phyloP scores from a whole-genome alignment of 2,113 vertebrate species.

The Gasterosteus aculeatus region DNA sequence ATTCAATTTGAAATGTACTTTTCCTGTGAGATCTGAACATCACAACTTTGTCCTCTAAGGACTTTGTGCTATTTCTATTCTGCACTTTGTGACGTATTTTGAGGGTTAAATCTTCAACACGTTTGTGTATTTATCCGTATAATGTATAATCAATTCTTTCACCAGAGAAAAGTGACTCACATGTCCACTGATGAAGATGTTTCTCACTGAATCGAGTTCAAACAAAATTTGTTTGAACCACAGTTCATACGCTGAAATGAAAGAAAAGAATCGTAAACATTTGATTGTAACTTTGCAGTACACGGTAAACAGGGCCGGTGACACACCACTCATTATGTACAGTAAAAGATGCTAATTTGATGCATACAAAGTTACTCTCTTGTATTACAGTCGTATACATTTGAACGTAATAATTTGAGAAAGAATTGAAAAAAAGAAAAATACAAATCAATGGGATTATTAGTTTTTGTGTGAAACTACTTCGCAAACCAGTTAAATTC shows the following conservation, averaged over 20 bases:
- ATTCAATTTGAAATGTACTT: not conserved
- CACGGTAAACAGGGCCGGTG: not conserved
- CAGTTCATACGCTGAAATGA: conserved; percentile 89
- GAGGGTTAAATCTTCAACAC: not conserved
- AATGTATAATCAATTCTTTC: not conserved
- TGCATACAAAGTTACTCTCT: not conserved
- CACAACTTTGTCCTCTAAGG: not conserved
- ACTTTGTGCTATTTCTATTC: not conserved
- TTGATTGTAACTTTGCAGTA: not conserved
- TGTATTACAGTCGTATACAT: not conserved
- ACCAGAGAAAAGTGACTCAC: conserved; percentile 82
- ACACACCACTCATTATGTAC: not conserved
- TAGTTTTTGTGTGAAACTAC: not conserved
- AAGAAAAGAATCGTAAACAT: conserved; percentile 25
- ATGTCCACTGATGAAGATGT: conserved; percentile 91
- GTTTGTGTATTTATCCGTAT: not conserved
- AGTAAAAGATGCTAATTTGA: not conserved
- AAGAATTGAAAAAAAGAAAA: not conserved
- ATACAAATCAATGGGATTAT: not conserved
- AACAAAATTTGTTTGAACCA: conserved; percentile 99
- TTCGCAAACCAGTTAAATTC: not conserved
- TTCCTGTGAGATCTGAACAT: not conserved
- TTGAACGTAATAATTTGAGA: not conserved
- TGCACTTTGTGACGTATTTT: not conserved
- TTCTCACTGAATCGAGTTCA: conserved; percentile 94